Base-by-base conservation (phyloP, 2,797 vertebrate species). In the Labeo calbasu region DNA sequence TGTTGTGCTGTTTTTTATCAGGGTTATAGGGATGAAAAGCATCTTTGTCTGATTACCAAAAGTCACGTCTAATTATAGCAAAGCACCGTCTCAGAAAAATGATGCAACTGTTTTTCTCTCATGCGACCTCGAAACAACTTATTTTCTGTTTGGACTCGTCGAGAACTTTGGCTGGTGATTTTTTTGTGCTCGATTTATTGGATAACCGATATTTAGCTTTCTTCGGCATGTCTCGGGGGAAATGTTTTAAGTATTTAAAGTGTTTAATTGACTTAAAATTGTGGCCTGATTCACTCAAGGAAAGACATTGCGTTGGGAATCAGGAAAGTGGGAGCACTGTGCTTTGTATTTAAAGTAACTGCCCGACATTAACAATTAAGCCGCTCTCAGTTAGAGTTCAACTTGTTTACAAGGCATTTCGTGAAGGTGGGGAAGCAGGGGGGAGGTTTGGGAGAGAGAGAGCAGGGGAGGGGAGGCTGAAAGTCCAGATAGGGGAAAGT, bases 401-500 rank as follows among this genome's bases (percentile, higher is more conserved):
- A 95, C 95, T 94, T 96, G 94, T 95, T 95, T 95, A 95, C 95
- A 92, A 95, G 93, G 92, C 89, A 89, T 94, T 93, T 75, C 40
- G 89, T 88, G 81, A 81, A 91, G 88, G 89, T 87, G 89, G 77
- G 79, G 73, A 84, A 66, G 82, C 68, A 32, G 76, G 79, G 79
- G 83, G 82, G 48, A 69, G 66, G 61, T 79, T 87, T 82, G 83
- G 66, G 75, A 88, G 86, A 50, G 90, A 84, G 87, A 90, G 78
- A 73, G 36, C 76, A 87, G 85, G 90, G 90, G 92, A 89, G 90
- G 91, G 28, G 90, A 93, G 92, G 93, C 94, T 95, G 94, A 95
- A 96, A 96, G 95, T 96, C 94, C 95, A 95, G 94, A 91, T 92
- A 92, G 94, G 93, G 94, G 93, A 95, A 95, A 95, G 95, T 95